Evolutionary conservation across 2,888 invertebrate species (phyloP).

Genomic region (Drosophila emarginata): DNA sequence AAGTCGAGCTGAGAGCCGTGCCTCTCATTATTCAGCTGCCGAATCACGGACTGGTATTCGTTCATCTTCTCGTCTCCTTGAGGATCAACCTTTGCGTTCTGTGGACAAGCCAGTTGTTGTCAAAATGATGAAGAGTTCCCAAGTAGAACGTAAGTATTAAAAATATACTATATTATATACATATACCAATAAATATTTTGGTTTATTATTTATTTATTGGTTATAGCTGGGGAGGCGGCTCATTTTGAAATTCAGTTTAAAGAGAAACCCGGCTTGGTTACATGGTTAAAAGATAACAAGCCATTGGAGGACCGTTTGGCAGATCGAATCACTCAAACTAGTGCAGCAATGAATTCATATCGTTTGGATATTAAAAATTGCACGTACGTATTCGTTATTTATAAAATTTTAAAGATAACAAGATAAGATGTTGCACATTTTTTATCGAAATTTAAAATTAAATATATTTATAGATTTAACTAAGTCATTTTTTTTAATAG

Average conservation of each 20-base stretch:
- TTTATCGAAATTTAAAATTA: too few relatives aligned
- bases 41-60: slow-evolving; percentile 50
- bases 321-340: slow-evolving; percentile 87
- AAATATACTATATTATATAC: too few relatives aligned
- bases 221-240: slow-evolving; percentile 91
- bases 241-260: slow-evolving; percentile 90
- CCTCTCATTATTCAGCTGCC: slow-evolving; percentile 58
- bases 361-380: slow-evolving; percentile 90
- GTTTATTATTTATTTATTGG: background rate
- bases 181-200: too few relatives aligned
- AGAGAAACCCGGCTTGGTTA: slow-evolving; percentile 86
- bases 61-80: slow-evolving; percentile 48
- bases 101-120: slow-evolving; percentile 88
- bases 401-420: too few relatives aligned
- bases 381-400: slow-evolving; percentile 56
- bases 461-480: too few relatives aligned
- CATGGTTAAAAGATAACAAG: slow-evolving; percentile 95
- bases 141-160: slow-evolving; percentile 89
- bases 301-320: slow-evolving; percentile 89
- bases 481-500: slow-evolving; percentile 58
- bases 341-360: slow-evolving; percentile 85
- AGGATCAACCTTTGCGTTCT: slow-evolving; percentile 64
- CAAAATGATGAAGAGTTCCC: slow-evolving; percentile 89
- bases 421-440: too few relatives aligned
- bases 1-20: slow-evolving; percentile 69